phyloP scores from a whole-genome alignment of 2,113 vertebrate species.

The Notarius lentiginosus region DNA sequence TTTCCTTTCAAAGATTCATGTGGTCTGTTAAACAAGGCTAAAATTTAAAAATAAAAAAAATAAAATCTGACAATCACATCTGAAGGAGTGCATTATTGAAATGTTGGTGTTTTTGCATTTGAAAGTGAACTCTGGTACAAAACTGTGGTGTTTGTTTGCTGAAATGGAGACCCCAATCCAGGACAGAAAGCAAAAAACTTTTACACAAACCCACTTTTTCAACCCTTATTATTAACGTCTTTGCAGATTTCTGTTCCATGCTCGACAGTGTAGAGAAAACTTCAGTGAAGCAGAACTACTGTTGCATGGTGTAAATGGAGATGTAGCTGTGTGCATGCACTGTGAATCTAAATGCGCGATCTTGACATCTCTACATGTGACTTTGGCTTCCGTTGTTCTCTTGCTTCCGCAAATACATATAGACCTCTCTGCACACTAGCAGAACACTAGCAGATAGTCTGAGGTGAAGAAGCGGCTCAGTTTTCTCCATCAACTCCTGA shows the following conservation, averaged over 20 bases:
- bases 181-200: not conserved
- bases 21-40: slow-evolving; percentile 49
- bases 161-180: not conserved
- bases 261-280: not conserved
- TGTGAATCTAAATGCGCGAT: slow-evolving; percentile 53
- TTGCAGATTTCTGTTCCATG: not conserved
- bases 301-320: not conserved
- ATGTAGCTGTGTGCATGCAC: not conserved
- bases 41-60: not conserved
- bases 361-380: slow-evolving; percentile 73
- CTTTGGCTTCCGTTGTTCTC: slow-evolving; percentile 71
- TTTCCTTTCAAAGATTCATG: slow-evolving; percentile 62
- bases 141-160: not conserved
- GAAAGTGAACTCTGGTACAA: not conserved
- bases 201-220: not conserved
- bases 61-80: not conserved
- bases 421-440: slow-evolving; percentile 29
- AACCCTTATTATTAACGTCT: not conserved
- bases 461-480: slow-evolving; percentile 24
- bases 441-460: slow-evolving; percentile 22
- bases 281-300: not conserved
- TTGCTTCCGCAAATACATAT: slow-evolving; percentile 73
- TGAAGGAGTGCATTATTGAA: not conserved
- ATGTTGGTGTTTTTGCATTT: not conserved
- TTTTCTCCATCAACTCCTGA: not conserved